These are phyloP conservation scores for Pantherophis vulpinus DNA, from an alignment of 2,797 vertebrate species.

Conservation along the genomic window DNA sequence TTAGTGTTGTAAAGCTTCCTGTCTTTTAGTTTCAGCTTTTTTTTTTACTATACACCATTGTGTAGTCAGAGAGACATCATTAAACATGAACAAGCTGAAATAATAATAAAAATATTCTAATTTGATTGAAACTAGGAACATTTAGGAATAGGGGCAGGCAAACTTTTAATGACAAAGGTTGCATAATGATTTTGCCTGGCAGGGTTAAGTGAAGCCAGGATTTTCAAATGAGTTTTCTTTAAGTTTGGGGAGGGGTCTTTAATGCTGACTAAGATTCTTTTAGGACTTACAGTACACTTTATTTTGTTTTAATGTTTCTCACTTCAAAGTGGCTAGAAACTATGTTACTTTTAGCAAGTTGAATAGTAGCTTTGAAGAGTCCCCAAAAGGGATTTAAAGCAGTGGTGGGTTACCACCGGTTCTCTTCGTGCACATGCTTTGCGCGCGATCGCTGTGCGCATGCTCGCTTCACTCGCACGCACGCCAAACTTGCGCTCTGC, in stretches of 20 bases:
- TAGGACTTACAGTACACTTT: not conserved
- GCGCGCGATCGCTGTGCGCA: no score
- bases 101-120: slow-evolving; percentile 17
- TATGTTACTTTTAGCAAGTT: not conserved
- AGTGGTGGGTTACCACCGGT: no score
- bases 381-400: not conserved
- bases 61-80: not conserved
- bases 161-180: not conserved
- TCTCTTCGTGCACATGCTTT: no score
- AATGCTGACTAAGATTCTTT: not conserved
- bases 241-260: not conserved
- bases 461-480: no score
- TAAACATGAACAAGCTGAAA: not conserved
- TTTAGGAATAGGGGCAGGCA: not conserved
- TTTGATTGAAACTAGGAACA: slow-evolving; percentile 11
- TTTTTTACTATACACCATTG: not conserved
- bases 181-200: not conserved
- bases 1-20: not conserved
- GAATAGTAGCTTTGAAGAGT: not conserved
- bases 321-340: not conserved
- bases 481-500: no score
- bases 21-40: slow-evolving; percentile 22
- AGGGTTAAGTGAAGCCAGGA: not conserved
- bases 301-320: not conserved
- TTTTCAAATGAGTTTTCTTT: not conserved